Base-by-base conservation (phyloP, 2,797 vertebrate species). In the Propithecus deckenii region DNA sequence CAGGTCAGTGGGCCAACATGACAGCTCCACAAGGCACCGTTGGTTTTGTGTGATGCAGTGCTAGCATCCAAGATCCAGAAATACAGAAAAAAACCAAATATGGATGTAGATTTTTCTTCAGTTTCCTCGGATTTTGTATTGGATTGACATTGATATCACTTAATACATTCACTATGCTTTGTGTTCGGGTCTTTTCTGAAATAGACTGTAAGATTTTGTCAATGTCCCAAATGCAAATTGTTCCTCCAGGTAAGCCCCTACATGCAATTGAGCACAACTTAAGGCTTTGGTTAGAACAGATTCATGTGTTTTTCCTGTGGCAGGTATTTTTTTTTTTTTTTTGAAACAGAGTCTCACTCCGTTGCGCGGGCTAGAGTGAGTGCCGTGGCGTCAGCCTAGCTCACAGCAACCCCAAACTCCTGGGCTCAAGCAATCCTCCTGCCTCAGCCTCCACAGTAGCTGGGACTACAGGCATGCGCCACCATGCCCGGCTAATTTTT, bases 11-110 rank as follows among this genome's bases (percentile, higher is more conserved):
- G 89, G 61, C 78, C 86, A 63, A 38, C 7, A 0, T 1, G 15
- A 72, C 80, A 93, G 79, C 50, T 89, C 72, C 93, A 80, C 78
- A 98, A 98, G 98, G 98, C 98, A 98, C 97, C 4, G 1, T 4
- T 74, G 96, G 96, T 83, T 93, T 87, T 76, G 43, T 28, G 32
- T 30, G 59, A 81, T 55, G 18, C 74, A 32, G 90, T n/a, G 71
- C 32, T 79, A 50, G 79, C 50, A 79, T 89, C n/a, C 75, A 86
- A 93, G 72, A 83, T 63, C 87, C 38, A 72, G 38, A 97, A 91
- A 85, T 84, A 89, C 46, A 87, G 59, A 32, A 41, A 91, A 92
- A 59, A 38, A 13, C 3, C 23, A 23, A 91, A 81, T 69, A 71
- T 32, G 11, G 5, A 80, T 23, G 76, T 0, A 71, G 25, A 79